Percentiles rank a stretch among this genome's conserved stretches.
These are phyloP conservation scores for Drosophila cracens DNA, from an alignment of 2,888 invertebrate species.

Conservation along the genomic window DNA sequence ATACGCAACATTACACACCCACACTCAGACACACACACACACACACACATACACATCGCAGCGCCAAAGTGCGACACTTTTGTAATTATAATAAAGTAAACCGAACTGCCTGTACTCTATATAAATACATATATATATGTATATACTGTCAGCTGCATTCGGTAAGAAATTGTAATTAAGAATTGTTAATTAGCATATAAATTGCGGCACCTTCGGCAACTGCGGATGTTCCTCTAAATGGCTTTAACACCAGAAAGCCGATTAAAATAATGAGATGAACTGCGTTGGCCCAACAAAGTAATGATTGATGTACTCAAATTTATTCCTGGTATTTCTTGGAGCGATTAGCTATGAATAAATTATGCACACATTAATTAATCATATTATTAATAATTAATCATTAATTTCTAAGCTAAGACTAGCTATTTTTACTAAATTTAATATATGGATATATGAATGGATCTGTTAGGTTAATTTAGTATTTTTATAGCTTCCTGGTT, in stretches of 20 bases:
- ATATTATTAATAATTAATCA: neutral
- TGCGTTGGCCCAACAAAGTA: neutral
- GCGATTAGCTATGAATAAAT: neutral
- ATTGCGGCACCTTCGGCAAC: constrained; percentile 49
- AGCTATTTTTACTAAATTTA: neutral
- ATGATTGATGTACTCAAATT: neutral
- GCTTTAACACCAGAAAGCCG: constrained; percentile 51
- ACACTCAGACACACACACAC: constrained; percentile 31
- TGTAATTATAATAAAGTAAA: constrained; percentile 32
- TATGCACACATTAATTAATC: neutral
- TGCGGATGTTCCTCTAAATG: constrained; percentile 23
- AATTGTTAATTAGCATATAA: constrained; percentile 73
- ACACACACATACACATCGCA: neutral
- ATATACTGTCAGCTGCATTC: constrained; percentile 16
- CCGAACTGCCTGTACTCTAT: constrained; percentile 26
- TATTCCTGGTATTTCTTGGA: neutral
- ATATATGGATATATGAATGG: neutral
- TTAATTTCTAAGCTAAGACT: neutral
- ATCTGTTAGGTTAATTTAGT: neutral
- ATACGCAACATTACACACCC: constrained; percentile 36
- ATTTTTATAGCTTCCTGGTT: neutral
- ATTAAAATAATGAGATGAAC: neutral
- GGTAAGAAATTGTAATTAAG: constrained; percentile 57
- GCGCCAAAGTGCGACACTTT: constrained; percentile 22
- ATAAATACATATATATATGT: constrained; percentile 1